Base-by-base conservation (phyloP, 2,113 vertebrate genomes). In the Ahaetulla prasina region DNA sequence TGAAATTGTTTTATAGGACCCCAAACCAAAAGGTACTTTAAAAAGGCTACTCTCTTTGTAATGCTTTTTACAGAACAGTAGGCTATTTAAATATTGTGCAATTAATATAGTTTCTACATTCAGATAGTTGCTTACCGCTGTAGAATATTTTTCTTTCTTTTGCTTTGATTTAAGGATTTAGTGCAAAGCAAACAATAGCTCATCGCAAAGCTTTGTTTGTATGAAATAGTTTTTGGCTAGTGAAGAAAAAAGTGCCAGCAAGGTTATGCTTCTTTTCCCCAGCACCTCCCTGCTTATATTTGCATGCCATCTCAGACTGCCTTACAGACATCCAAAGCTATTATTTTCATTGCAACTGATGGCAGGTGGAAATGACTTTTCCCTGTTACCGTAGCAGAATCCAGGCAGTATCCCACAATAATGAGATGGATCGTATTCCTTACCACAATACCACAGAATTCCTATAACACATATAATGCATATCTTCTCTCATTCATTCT, bases 101-200 rank as follows among this genome's bases (percentile, higher is more conserved):
- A 1, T 18, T 87, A 94, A 95, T 94, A 95, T 60, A 60, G 95
- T 93, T 94, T 95, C 91, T 94, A 35, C 39, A 39, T 97, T 95
- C 96, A 90, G 95, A 91, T 95, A 94, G 92, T 95, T 52, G 93
- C 94, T 96, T 96, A 92, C 90, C 85, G 0, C 94, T 95, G 93
- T 95, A 95, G 94, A 94, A 94, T 94, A 25, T 18, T 96, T 43
- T 93, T 95, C 91, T 0, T 97, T 93, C 90, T 94, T 35, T 49
- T 93, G 91, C 96, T 95, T 97, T 97, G 88, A 96, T 96, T 95
- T 96, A 95, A 96, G 94, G 25, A 89, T 94, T 94, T 90, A 60
- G 94, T 95, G 93, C 93, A 96, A 95, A 95, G 93, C 93, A 96
- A 95, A 96, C 93, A 92, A 94, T 74, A 91, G 96, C 92, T 95